Percentiles rank a stretch among this genome's conserved stretches.
Conservation (phyloP, 1,140 invertebrate species). For the Drosophila nigrodunni region DNA sequence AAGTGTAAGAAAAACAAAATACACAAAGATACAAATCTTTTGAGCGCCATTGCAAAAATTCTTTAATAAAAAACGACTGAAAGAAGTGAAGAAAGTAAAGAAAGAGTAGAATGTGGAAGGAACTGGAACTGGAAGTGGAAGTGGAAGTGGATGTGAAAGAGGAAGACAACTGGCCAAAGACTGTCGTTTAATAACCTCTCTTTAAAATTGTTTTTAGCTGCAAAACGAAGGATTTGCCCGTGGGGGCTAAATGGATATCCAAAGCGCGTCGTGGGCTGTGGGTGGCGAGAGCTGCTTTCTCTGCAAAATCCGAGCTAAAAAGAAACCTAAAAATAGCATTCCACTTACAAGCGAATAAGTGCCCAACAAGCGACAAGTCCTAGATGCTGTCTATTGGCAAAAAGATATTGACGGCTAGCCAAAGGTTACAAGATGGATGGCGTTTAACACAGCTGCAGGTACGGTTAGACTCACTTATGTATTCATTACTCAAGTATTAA, state of each 20-base stretch:
- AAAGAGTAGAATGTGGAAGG: no score
- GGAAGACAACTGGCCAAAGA: constrained; percentile 18
- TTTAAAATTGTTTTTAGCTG: neutral
- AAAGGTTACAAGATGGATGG: neutral
- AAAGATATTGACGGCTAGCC: neutral
- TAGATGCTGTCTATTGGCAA: neutral
- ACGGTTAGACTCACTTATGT: neutral
- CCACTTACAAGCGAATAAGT: constrained; percentile 6
- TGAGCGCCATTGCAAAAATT: constrained; percentile 4
- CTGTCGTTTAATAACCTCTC: constrained; percentile 15
- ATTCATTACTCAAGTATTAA: constrained; percentile 9
- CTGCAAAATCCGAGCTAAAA: neutral
- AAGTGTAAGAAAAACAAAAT: constrained; percentile 1
- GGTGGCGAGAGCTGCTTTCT: no score
- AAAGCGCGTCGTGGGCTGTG: neutral
- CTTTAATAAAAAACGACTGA: constrained; percentile 17
- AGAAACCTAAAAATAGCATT: constrained; percentile 5
- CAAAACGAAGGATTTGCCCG: neutral
- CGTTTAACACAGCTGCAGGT: constrained; percentile 5
- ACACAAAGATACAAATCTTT: constrained; percentile 9
- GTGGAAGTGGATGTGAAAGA: neutral
- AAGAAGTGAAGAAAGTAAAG: constrained; percentile 3
- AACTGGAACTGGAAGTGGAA: no score
- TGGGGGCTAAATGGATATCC: neutral
- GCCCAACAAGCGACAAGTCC: neutral